Conservation (phyloP, 2,797 vertebrate genomes). For the Lepus townsendii region DNA sequence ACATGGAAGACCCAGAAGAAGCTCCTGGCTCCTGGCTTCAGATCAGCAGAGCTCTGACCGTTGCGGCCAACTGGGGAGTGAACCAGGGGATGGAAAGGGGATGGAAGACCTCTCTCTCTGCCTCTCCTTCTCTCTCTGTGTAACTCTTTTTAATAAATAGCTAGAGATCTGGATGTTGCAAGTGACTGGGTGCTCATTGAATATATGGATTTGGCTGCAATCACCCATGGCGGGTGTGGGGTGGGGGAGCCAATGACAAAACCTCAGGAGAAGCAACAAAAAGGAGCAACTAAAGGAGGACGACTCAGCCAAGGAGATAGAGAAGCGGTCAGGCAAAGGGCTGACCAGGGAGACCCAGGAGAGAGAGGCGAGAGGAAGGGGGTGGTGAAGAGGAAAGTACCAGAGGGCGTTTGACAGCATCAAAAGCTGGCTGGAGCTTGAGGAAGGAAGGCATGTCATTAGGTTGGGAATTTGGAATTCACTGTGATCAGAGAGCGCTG, state of each 20-base stretch:
- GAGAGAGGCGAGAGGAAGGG: background rate
- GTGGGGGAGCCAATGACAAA: background rate
- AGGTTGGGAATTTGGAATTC: slow-evolving; percentile 37
- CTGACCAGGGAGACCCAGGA: background rate
- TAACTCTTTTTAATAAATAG: background rate
- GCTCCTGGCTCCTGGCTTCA: too few species aligned
- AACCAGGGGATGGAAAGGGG: too few species aligned
- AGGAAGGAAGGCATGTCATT: slow-evolving; percentile 42
- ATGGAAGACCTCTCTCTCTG: too few species aligned
- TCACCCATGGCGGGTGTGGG: background rate
- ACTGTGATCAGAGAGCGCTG: background rate
- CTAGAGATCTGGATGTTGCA: background rate
- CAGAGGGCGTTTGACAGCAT: background rate
- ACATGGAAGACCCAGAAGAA: too few species aligned
- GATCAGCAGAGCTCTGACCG: too few species aligned
- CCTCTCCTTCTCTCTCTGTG: too few species aligned
- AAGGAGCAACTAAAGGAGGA: background rate
- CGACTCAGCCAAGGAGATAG: background rate
- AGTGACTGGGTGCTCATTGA: background rate
- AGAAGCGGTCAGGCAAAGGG: background rate
- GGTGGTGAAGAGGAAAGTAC: background rate
- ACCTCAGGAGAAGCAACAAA: background rate
- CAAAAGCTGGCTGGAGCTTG: background rate
- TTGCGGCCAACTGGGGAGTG: too few species aligned
- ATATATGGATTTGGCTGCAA: background rate